Base-by-base conservation (phyloP, 2,797 vertebrate species). In the Rhincodon typus region DNA sequence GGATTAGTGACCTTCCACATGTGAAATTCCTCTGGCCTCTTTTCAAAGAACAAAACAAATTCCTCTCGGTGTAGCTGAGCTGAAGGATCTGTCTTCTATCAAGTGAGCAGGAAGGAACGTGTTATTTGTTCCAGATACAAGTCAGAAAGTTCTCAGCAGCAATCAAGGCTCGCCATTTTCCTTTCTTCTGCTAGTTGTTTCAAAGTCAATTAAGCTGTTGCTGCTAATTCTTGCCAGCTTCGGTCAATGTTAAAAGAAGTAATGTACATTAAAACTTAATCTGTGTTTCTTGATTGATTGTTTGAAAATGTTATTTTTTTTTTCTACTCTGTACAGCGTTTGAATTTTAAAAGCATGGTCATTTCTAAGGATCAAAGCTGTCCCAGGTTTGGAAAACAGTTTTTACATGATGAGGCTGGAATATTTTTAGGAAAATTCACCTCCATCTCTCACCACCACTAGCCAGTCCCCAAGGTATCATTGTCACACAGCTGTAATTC, bases 1-100 rank as follows among this genome's bases (percentile, higher is more conserved):
- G 90, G 90, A 69, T 67, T 93, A 93, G 90, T 93, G 66, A 93
- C 90, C 66, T 69, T 93, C 19, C 66, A 38, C n/a, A 93, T 67
- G n/a, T 21, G 3, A 42, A 93, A 93, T 93, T 93, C 90, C 66
- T 69, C 90, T 93, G 90, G 90, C 90, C 62, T 42, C n/a, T 69
- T 42, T 93, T 69, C 90, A 69, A 93, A 93, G 90, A 69, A 25
- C 90, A 42, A 67, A 91, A 8, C 57, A 67, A 93, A 93, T 93
- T 93, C 90, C 90, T 93, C 38, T 93, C n/a, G 13, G 66, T 93
- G 62, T 42, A 67, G 21, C 90, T 10, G 66, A 42, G 23, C 66
- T 42, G n/a, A 19, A 67, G 30, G 90, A 66, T 93, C 90, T 93
- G 90, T 93, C 90, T 69, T 69, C 19, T 42, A 93, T 93, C n/a